phyloP scores from a whole-genome alignment of 2,888 invertebrate species.

The Parthenolecanium corni region DNA sequence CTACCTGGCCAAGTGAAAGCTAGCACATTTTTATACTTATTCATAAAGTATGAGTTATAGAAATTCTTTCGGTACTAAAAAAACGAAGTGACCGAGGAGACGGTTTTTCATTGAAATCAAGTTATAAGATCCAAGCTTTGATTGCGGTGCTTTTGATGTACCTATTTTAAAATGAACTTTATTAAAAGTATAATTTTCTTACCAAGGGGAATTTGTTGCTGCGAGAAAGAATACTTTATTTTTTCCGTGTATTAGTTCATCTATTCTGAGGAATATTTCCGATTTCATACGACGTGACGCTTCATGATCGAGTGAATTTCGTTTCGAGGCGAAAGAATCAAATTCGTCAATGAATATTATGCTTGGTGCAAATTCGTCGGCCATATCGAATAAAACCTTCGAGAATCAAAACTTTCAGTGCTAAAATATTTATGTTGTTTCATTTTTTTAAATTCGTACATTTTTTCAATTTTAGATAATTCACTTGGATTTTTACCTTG shows the following conservation, averaged over 20 bases:
- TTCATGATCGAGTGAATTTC: conserved; percentile 66
- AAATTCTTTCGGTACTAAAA: too few relatives aligned
- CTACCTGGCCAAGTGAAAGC: too few relatives aligned
- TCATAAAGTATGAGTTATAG: too few relatives aligned
- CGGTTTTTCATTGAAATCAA: too few relatives aligned
- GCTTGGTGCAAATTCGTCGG: conserved; percentile 70
- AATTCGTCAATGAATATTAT: conserved; percentile 89
- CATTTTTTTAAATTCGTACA: too few relatives aligned
- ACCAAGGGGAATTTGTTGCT: conserved; percentile 88
- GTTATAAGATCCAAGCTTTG: too few relatives aligned
- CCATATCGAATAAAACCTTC: conserved; percentile 69
- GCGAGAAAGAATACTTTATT: conserved; percentile 67
- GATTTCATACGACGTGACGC: conserved; percentile 78
- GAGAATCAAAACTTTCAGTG: too few relatives aligned
- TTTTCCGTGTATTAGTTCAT: conserved; percentile 52
- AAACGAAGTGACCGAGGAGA: too few relatives aligned
- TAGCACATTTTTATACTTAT: too few relatives aligned
- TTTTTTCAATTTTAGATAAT: too few relatives aligned
- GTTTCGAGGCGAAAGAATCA: conserved; percentile 63
- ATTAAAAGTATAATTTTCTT: conserved; percentile 29
- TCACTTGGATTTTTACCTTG: conserved; percentile 51
- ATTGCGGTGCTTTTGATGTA: too few relatives aligned
- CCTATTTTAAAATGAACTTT: not conserved
- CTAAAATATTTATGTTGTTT: too few relatives aligned
- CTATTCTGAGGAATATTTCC: conserved; percentile 75